These are phyloP conservation scores for Crambe crambe DNA, from an alignment of 37 sponge, comb jelly and placozoan species.

Conservation along the genomic window DNA sequence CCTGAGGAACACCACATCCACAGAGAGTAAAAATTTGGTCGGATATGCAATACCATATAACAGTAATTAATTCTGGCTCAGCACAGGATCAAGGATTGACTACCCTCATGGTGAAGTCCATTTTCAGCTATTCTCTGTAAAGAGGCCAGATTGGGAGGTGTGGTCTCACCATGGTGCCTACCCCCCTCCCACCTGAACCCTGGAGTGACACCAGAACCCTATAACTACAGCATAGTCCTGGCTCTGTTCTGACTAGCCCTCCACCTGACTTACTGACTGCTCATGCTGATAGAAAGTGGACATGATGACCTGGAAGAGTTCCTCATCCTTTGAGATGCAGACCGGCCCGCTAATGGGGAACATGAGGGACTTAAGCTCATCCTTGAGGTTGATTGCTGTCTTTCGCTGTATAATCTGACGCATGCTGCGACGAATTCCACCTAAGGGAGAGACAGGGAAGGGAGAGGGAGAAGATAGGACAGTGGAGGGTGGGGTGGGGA, in stretches of 20 bases:
- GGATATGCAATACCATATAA: too few relatives aligned
- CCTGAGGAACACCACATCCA: neutral
- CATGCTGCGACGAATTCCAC: conserved; percentile 9
- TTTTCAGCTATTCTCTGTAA: too few relatives aligned
- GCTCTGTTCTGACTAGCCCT: neutral
- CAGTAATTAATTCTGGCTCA: too few relatives aligned
- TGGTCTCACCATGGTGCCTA: too few relatives aligned
- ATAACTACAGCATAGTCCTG: too few relatives aligned
- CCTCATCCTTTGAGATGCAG: conserved; percentile 52
- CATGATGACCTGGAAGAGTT: conserved; percentile 43
- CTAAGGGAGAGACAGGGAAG: too few relatives aligned
- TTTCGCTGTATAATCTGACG: neutral
- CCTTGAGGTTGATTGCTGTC: conserved; percentile 31
- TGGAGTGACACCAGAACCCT: too few relatives aligned
- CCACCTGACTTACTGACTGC: conserved; percentile 21
- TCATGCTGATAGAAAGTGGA: conserved; percentile 40
- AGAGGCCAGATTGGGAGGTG: too few relatives aligned
- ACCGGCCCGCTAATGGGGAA: conserved; percentile 28
- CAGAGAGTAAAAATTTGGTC: neutral
- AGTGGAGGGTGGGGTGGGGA: neutral
- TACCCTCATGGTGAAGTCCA: too few relatives aligned
- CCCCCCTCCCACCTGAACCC: too few relatives aligned
- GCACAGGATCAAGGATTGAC: too few relatives aligned
- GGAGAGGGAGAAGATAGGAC: too few relatives aligned
- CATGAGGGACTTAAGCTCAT: conserved; percentile 47